Base-by-base conservation (phyloP, 2,888 invertebrate genomes). In the Drosophila algonquin region DNA sequence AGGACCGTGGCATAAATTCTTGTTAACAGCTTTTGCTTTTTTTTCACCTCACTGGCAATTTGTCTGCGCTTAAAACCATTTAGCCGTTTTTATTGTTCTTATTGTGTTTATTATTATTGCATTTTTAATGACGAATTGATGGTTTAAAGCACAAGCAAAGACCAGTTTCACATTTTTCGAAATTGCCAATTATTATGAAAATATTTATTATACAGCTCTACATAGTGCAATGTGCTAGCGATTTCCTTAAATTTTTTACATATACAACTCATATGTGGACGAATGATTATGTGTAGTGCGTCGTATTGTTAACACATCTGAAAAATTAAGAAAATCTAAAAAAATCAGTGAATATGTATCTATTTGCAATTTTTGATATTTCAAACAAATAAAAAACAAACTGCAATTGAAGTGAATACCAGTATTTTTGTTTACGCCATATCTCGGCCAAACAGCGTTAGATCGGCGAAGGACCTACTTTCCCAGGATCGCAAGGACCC, bases 201-300 rank as follows among this genome's bases (percentile, higher is more conserved):
- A 77, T 68, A 61, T 58, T 67, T 68, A 61, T 58, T 67, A 74
- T 69, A 69, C 73, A 75, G 73, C 70, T 86, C 75, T 81, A 50
- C 47, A 63, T 77, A 88, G 80, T 75, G 80, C 73, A 82, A 88
- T 82, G 75, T 71, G 68, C 72, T 87, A 87, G 72, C 63, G 60
- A 77, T 74, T 65, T 74, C 71, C 65, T 73, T 75, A 73, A 46
- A 73, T 56, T 69, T 86, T 88, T 74, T 75, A 55, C 70, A 68
- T 64, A 58, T 53, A 64, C 70, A 73, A 56, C 64, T 69, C 55
- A 56, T 47, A 73, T 67, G 56, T 53, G 68, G 75, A 67, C 59
- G 59, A 69, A 63, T 59, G 55, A 63, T 70, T 58, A 52, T 57
- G 56, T 75, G 70, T 74, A 69, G 76, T 74, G 70, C 70, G 52